Conservation (phyloP, 2,888 invertebrate genomes). For the Stenchaetothrips biformis region DNA sequence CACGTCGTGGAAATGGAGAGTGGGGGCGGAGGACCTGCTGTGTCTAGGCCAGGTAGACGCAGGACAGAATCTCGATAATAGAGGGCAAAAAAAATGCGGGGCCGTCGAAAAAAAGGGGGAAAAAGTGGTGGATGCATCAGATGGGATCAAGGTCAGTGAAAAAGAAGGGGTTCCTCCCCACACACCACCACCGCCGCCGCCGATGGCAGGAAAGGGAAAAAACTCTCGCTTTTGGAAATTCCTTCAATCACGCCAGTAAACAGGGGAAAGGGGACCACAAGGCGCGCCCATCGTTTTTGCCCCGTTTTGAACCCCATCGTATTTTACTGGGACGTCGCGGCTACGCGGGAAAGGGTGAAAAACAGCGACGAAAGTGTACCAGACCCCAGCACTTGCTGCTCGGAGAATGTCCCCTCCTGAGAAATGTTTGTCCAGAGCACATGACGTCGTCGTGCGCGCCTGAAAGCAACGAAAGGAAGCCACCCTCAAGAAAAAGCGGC, state of each 20-base stretch:
- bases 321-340: too few relatives aligned
- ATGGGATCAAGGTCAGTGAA: slow-evolving; percentile 12
- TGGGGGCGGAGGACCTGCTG: neutral
- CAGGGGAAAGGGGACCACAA: neutral
- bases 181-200: too few relatives aligned
- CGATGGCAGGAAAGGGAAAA: neutral
- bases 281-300: neutral
- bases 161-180: neutral
- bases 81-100: slow-evolving; percentile 5
- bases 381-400: too few relatives aligned
- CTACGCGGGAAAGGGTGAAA: too few relatives aligned
- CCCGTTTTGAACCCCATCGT: too few relatives aligned
- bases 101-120: neutral
- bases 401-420: too few relatives aligned
- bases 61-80: neutral
- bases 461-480: too few relatives aligned
- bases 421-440: too few relatives aligned
- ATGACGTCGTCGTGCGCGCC: too few relatives aligned
- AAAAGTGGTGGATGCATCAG: neutral
- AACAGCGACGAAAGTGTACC: too few relatives aligned
- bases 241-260: neutral
- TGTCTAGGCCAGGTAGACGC: neutral
- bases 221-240: slow-evolving; percentile 17
- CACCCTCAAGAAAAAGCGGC: too few relatives aligned
- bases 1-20: slow-evolving; percentile 3